Base-by-base conservation (phyloP, 2,113 vertebrate species). In the Mormyrus iriodes region DNA sequence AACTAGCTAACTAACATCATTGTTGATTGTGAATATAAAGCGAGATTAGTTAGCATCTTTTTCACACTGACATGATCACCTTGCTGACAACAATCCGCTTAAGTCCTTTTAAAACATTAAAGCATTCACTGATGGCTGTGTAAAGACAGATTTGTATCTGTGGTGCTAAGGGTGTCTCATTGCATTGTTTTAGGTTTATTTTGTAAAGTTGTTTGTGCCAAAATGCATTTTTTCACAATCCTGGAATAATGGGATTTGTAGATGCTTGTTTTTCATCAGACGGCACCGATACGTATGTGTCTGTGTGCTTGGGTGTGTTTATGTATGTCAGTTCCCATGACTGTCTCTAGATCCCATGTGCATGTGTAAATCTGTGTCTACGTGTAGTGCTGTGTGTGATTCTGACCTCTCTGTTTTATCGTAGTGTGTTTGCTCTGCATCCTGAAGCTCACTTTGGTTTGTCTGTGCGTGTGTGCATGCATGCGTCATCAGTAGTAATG, bases 401-500 rank as follows among this genome's bases (percentile, higher is more conserved):
- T 79, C 7, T 42, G 42, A 79, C 4, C 15, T 15, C 31, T 79
- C 31, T 5, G 1, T 27, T 65, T 65, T 27, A n/a, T 24, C 3
- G 58, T 65, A 65, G 10, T 31, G 10, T 2, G 31, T n/a, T 3
- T 65, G 12, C 24, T 65, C n/a, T 65, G 12, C 31, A 39, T 35
- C 69, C 69, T 76, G 73, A 42, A 17, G 8, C 15, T 73, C 3
- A 73, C 27, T 73, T 27, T 73, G 65, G 89, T 87, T 49, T 61
- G 89, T 89, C 0, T 91, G 89, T 89, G 84, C 88, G 31, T 88
- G 88, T 88, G 91, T 89, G 89, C 12, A 82, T 86, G n/a, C n/a
- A n/a, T n/a, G n/a, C n/a, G 27, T 44, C 7, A 7, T 24, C 21
- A 58, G 55, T 58, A 58, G 83, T 58, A n/a, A 31, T 61, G 55